Base-by-base conservation (phyloP, 2,888 invertebrate genomes). In the Brachyptera putata region DNA sequence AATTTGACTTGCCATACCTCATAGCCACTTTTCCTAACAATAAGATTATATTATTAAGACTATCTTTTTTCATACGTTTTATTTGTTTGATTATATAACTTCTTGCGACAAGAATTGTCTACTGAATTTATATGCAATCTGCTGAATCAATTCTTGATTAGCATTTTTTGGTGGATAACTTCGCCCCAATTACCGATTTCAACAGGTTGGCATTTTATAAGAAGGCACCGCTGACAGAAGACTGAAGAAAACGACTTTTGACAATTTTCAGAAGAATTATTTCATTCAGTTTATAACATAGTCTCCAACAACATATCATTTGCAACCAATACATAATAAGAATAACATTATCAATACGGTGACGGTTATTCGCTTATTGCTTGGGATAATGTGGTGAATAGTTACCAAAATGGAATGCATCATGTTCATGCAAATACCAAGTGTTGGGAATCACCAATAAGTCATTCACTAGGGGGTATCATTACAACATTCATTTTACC, bases 221-320 rank as follows among this genome's bases (percentile, higher is more conserved):
- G 76, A 76, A 76, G 76, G 76, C 76, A 76, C 75, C 75, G 75
- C 75, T 75, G 75, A 75, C 75, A 75, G 74, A 75, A 75, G 75
- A 75, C 74, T 71, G 73, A 74, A 71, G 72, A 72, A 30, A 30
- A 30, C 5, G 7, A 30, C 5, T 11, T 11, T 30, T 5, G 7
- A 30, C 30, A 30, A 30, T 11, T n/a, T n/a, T n/a, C n/a, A n/a
- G n/a, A n/a, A n/a, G n/a, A n/a, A n/a, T n/a, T n/a, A n/a, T n/a
- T n/a, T 5, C 30, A 11, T 30, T 30, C 30, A 30, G 7, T 5
- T 30, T 30, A 11, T 11, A 30, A 30, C 30, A 30, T n/a, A 11
- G 11, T 30, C 30, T 30, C 7, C 11, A 30, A 30, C 5, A 30
- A 5, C 11, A 30, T 5, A 30, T 11, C 30, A 30, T 30, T 30